Conservation (phyloP, 2,113 vertebrate genomes). For the Paramisgurnus dabryanus region DNA sequence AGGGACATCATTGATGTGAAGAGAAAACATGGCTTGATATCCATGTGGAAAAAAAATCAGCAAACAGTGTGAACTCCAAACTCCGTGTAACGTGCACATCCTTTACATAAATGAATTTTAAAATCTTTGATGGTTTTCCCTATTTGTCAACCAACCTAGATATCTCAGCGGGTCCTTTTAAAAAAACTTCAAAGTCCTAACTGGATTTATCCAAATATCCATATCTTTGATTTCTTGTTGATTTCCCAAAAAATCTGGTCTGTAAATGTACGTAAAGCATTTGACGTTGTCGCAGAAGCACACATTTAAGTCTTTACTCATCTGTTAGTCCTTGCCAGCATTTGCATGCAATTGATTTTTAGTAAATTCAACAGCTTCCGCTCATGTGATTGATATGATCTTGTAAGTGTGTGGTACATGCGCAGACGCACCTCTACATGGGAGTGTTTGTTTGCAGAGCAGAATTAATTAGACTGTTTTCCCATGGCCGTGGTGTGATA, state of each 20-base stretch:
- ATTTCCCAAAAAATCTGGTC: too few species aligned
- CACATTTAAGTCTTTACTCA: background rate
- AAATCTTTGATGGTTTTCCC: constrained; percentile 8
- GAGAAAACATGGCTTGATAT: constrained; percentile 36
- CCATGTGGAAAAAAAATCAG: constrained; percentile 13
- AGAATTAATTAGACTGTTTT: constrained; percentile 51
- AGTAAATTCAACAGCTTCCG: background rate
- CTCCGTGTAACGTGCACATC: constrained; percentile 20
- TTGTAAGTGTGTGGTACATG: background rate
- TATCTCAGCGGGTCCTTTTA: constrained; percentile 1
- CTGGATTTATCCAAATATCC: background rate
- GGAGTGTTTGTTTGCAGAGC: constrained; percentile 49
- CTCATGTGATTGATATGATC: background rate
- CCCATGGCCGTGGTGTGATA: constrained; percentile 31
- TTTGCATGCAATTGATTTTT: constrained; percentile 15
- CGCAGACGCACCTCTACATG: constrained; percentile 42
- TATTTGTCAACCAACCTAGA: background rate
- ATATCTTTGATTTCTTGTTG: background rate
- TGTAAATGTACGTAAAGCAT: background rate
- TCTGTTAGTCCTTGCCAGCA: background rate
- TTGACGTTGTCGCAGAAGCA: background rate
- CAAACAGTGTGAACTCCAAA: constrained; percentile 21
- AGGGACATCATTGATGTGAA: constrained; percentile 25
- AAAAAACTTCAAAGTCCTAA: background rate
- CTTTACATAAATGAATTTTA: background rate